Evolutionary conservation across 2,113 vertebrate genomes (phyloP), one percentile per base, ranked within the genome.

Genomic region (Arenaria interpres): DNA sequence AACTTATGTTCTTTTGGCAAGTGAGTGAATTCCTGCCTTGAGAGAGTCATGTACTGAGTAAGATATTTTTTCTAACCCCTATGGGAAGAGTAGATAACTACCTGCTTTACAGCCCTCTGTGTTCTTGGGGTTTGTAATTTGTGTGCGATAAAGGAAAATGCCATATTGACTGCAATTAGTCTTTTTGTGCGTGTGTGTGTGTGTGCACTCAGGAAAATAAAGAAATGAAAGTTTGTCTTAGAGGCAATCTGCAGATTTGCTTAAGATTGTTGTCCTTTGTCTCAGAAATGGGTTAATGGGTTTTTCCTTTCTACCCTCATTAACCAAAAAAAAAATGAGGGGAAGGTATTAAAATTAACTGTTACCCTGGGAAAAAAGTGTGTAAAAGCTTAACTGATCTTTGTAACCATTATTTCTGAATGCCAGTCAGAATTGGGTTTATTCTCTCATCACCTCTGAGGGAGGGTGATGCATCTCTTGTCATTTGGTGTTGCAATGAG

Each of bases 101-200:
- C 43, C 80, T 72, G 50, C 51, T 90, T 95, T 96, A 90, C 18
- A 93, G 32, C 68, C 73, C 75, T 95, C 54, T 32, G 2, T 90
- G 85, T 93, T 97, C 87, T 63, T 19, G 18, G 25, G 50, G 48
- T 82, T 95, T 96, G 35, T 90, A 60, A 90, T 85, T 94, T 96
- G 35, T 94, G 28, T 3, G 3, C 6, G 24, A 87, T 76, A 94
- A 97, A 96, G 85, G 54, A 96, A 93, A 93, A 85, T 10, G 5
- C 35, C 48, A n/a, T 91, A 89, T 54, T 81, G 89, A n/a, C 17
- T 72, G 33, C 48, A 89, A 85, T 94, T 82, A 78, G 6, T 64
- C 7, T 54, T 39, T 51, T 27, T 50, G 22, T 51, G 25, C 9
- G 51, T 53, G 27, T 54, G 53, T 30, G 28, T 30, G 27, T 54